Conservation (phyloP, 1,140 invertebrate genomes). For the Bombus confusus region DNA sequence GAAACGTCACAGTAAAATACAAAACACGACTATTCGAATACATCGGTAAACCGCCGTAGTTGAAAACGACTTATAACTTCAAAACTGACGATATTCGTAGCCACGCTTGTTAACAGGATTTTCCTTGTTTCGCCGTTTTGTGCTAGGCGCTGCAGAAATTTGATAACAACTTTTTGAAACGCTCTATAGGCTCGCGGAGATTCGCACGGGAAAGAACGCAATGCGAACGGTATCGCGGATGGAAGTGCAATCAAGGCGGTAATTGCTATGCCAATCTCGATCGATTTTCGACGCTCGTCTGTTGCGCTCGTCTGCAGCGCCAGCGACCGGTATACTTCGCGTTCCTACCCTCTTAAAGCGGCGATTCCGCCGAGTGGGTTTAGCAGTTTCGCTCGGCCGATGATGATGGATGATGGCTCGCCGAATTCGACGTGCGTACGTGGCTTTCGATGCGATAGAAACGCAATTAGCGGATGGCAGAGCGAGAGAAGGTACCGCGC, state of each 20-base stretch:
- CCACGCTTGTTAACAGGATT: neutral
- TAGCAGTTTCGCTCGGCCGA: conserved; percentile 5
- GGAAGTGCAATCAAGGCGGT: conserved; percentile 30
- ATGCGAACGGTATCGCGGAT: conserved; percentile 16
- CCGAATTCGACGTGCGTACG: neutral
- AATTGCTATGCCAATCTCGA: conserved; percentile 42
- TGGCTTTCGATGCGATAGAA: neutral
- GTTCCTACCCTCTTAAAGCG: neutral
- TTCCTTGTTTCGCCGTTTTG: neutral
- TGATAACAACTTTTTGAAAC: neutral
- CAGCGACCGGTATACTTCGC: neutral
- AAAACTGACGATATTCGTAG: neutral
- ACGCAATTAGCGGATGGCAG: neutral
- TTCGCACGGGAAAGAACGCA: neutral
- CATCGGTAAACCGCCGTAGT: no score
- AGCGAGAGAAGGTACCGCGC: no score
- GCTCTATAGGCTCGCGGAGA: neutral
- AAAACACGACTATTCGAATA: no score
- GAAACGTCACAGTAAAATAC: no score
- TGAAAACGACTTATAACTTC: no score
- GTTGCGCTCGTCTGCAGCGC: neutral
- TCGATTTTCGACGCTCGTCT: conserved; percentile 25
- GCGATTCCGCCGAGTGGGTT: conserved; percentile 4
- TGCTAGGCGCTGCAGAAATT: neutral
- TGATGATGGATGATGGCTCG: conserved; percentile 9